Evolutionary conservation across 23 tunicate species (phyloP), one percentile per base, ranked within the genome.

Genomic region (Halocynthia roretzi): DNA sequence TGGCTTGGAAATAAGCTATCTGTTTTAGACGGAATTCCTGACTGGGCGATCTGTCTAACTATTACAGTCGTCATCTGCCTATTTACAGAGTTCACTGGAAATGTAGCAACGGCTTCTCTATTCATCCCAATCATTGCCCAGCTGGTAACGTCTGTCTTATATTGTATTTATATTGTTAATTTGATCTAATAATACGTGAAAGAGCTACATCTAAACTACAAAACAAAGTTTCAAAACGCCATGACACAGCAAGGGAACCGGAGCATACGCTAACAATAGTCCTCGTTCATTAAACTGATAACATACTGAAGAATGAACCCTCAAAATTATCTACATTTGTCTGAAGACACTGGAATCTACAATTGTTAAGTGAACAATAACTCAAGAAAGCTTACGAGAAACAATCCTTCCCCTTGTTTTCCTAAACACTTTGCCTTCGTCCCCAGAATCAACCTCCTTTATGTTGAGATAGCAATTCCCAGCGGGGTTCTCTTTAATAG

Each of bases 91-190:
- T 21, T 68, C 40, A 21, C 50, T 50, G 23, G 50, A 19, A 68
- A 68, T 4, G 40, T 50, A 50, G 72, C 72, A 14, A 17, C 72
- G 20, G 72, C 72, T 44, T 68, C 72, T 11, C 40, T 68, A 19
- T 68, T 68, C 20, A 17, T 68, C 40, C 72, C 72, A 17, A 68
- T 68, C 40, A 21, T 68, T 12, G 72, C 19, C 0, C 50, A 44
- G 23, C 20, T 68, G 72, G 72, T 31, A 31, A 31, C 2, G 44
- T 19, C 64, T 60, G 18, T 4, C 4, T 2, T 1, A 60, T 60
- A 15, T 60, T 60, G n/a, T 60, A 15, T 60, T 60, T 60, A 60
- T 17, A 60, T 60, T 60, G 18, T 4, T 15, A 60, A 60, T 15
- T 1, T 1, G 18, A 15, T 15, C 2, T 15, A 15, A 15, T 0